Percentiles rank a stretch among this genome's conserved stretches.
phyloP scores from a whole-genome alignment of 2,113 vertebrate species.

The Rhegmatorhina hoffmannsi region DNA sequence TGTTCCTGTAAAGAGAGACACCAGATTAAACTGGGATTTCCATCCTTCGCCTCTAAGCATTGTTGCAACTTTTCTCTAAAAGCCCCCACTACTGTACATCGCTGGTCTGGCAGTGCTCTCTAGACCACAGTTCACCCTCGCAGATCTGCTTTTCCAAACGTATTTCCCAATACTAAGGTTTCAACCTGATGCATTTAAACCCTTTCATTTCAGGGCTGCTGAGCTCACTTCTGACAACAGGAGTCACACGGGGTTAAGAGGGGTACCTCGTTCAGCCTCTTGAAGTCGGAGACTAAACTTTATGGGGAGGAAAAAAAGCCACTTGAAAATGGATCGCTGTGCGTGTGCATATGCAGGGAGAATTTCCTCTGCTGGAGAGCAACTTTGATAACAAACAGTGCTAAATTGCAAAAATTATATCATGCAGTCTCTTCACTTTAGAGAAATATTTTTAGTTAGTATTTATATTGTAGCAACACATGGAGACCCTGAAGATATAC shows the following conservation, averaged over 20 bases:
- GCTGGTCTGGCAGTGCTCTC: background rate
- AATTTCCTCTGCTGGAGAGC: background rate
- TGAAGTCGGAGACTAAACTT: background rate
- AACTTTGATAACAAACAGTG: background rate
- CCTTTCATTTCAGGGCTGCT: background rate
- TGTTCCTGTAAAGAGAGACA: background rate
- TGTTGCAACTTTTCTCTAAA: background rate
- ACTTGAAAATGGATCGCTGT: background rate
- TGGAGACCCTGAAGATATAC: background rate
- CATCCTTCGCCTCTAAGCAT: background rate
- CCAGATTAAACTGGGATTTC: background rate
- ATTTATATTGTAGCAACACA: background rate
- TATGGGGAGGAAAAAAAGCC: background rate
- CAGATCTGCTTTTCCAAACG: background rate
- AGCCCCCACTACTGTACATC: rapidly evolving
- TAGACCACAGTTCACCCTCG: background rate
- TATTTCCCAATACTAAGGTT: background rate
- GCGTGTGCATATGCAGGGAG: background rate
- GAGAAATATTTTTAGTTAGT: background rate
- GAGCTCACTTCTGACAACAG: background rate
- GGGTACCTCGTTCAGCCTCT: background rate
- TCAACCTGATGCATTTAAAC: background rate
- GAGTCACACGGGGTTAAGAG: background rate
- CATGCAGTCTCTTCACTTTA: background rate
- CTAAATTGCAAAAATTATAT: background rate